Conservation (phyloP, 2,797 vertebrate species). For the Microtus californicus region DNA sequence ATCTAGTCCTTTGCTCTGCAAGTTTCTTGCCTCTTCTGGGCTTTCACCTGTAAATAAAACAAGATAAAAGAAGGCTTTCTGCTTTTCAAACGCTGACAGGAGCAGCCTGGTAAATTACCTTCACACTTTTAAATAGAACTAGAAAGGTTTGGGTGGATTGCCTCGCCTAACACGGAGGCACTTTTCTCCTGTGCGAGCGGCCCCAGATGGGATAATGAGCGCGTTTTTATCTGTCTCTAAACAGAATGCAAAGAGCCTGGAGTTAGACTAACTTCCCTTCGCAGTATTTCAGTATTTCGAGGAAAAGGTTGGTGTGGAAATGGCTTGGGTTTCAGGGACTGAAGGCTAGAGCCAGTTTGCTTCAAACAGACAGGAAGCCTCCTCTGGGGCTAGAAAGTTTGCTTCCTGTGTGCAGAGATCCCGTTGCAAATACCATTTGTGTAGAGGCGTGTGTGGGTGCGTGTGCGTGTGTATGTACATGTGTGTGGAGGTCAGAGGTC, state of each 20-base stretch:
- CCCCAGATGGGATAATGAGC: slow-evolving; percentile 83
- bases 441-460: not conserved
- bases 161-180: slow-evolving; percentile 83
- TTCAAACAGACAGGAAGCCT: not conserved
- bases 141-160: slow-evolving; percentile 86
- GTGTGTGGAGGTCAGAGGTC: not conserved
- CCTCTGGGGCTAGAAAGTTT: not conserved
- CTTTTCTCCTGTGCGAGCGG: slow-evolving; percentile 81
- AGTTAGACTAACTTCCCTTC: slow-evolving; percentile 70
- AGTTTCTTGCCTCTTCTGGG: slow-evolving; percentile 81
- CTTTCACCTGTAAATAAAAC: slow-evolving; percentile 85
- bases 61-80: slow-evolving; percentile 83
- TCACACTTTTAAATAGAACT: slow-evolving; percentile 82
- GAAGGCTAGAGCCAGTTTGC: not conserved
- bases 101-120: slow-evolving; percentile 86
- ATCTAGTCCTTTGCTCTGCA: slow-evolving; percentile 49
- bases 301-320: slow-evolving; percentile 55
- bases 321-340: not conserved
- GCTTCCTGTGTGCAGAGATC: not conserved
- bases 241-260: slow-evolving; percentile 77
- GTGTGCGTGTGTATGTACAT: no score
- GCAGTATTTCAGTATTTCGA: slow-evolving; percentile 62
- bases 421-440: not conserved
- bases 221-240: slow-evolving; percentile 83
- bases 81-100: slow-evolving; percentile 84